These are phyloP conservation scores for Rostratula benghalensis DNA, from an alignment of 2,113 vertebrate species.

Conservation along the genomic window DNA sequence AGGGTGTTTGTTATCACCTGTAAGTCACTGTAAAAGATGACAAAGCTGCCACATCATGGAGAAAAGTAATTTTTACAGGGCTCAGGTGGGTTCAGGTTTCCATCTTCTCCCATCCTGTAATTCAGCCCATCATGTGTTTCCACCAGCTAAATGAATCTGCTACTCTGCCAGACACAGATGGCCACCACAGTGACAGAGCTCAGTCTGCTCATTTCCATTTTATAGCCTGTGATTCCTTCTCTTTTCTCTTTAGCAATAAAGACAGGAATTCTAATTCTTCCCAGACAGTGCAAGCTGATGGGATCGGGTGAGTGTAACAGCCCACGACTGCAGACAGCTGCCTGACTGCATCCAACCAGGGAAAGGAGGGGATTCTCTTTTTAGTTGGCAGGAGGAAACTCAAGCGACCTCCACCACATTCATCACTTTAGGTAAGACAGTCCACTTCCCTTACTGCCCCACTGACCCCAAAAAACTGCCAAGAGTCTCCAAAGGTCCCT, in stretches of 20 bases:
- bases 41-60: constrained; percentile 51
- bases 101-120: neutral
- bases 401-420: neutral
- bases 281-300: neutral
- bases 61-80: constrained; percentile 59
- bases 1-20: constrained; percentile 23
- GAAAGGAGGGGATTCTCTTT: neutral
- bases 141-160: constrained; percentile 15
- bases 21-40: constrained; percentile 62
- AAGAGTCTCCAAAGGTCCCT: neutral
- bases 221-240: neutral
- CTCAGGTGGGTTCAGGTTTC: constrained; percentile 24
- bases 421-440: neutral
- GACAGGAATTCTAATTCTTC: neutral
- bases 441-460: neutral
- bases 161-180: constrained; percentile 7
- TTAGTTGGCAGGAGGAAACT: neutral
- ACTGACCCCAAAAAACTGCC: neutral
- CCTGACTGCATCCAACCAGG: neutral
- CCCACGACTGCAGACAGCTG: neutral
- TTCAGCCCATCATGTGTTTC: neutral
- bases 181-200: neutral
- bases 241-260: neutral
- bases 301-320: neutral
- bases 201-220: neutral